Base-by-base conservation (phyloP, 1,140 invertebrate genomes). In the Brachionus sp. region DNA sequence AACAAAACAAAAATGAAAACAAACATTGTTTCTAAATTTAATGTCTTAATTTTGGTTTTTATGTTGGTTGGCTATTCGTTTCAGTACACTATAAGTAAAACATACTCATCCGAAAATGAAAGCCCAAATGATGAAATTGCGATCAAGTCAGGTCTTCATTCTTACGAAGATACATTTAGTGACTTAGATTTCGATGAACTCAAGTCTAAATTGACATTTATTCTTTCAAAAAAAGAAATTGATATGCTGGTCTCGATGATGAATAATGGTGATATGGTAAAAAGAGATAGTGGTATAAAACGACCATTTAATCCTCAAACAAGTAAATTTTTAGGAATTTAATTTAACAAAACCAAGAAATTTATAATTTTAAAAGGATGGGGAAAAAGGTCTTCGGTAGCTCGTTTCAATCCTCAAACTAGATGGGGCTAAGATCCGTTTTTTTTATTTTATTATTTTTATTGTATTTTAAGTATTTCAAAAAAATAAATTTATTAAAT, bases 381-480 rank as follows among this genome's bases (percentile, higher is more conserved):
- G 70, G 70, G 70, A 6, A 75, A 75, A 19, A 44, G 70, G 46
- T 29, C 70, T 12, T 25, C 16, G 46, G 19, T 44, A 25, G 19
- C 66, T n/a, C 66, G 42, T 46, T 75, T 75, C 19, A 75, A 75
- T 75, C 70, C 70, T 25, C 70, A 75, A 46, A 75, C 70, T 25
- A 75, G 70, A 75, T 75, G 70, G 70, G 70, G 70, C 9, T 75
- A 75, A 75, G 25, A 66, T 39, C 33, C 42, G 42, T 13, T 44
- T 16, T 39, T 29, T 75, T 75, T 50, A 46, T 46, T 46, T 29
- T 2, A 75, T n/a, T 70, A 35, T 75, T 75, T 75, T 25, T 46
- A 16, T 46, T 16, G 19, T 35, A 25, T 75, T 25, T 46, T 44
- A 10, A 46, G 6, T 75, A 25, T 46, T 25, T 73, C 12, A 23